Conservation (phyloP, 2,888 invertebrate species). For the Andrena chrysosceles region DNA sequence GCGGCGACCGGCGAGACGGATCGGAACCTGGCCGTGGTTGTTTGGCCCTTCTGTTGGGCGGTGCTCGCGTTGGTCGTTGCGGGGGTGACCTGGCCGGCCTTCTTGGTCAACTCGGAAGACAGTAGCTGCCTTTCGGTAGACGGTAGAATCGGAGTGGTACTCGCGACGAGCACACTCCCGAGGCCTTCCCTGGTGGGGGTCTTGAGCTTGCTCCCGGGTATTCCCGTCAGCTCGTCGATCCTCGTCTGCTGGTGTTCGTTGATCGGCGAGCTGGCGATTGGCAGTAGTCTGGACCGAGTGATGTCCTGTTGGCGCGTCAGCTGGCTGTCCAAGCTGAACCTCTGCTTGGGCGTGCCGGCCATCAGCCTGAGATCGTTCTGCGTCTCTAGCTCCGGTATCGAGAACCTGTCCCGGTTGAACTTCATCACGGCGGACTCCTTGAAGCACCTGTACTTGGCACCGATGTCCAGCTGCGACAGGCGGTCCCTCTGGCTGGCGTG, state of each 20-base stretch:
- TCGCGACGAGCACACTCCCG: slow-evolving; percentile 77
- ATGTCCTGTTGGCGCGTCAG: slow-evolving; percentile 78
- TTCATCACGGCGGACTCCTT: slow-evolving; percentile 71
- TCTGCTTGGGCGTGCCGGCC: slow-evolving; percentile 81
- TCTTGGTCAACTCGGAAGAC: slow-evolving; percentile 48
- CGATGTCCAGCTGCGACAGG: slow-evolving; percentile 79
- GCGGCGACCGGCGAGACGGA: slow-evolving; percentile 48
- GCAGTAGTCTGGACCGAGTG: slow-evolving; percentile 75
- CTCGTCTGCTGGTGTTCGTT: slow-evolving; percentile 74
- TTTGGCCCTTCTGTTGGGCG: slow-evolving; percentile 9
- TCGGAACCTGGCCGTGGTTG: slow-evolving; percentile 36
- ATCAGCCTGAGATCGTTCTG: slow-evolving; percentile 80
- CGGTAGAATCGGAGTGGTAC: slow-evolving; percentile 79
- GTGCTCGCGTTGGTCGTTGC: slow-evolving; percentile 1
- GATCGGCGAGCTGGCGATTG: slow-evolving; percentile 82
- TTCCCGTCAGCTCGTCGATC: slow-evolving; percentile 46
- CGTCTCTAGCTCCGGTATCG: slow-evolving; percentile 81
- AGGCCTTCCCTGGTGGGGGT: slow-evolving; percentile 74
- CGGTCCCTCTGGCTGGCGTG: slow-evolving; percentile 77
- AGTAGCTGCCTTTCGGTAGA: slow-evolving; percentile 72
- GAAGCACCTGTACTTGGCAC: slow-evolving; percentile 74
- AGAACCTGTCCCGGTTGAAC: slow-evolving; percentile 81
- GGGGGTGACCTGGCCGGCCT: not conserved
- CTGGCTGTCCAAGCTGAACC: slow-evolving; percentile 81
- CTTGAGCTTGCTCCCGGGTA: slow-evolving; percentile 28